Base-by-base conservation (phyloP, 2,888 invertebrate species). In the Parnassius mnemosyne region DNA sequence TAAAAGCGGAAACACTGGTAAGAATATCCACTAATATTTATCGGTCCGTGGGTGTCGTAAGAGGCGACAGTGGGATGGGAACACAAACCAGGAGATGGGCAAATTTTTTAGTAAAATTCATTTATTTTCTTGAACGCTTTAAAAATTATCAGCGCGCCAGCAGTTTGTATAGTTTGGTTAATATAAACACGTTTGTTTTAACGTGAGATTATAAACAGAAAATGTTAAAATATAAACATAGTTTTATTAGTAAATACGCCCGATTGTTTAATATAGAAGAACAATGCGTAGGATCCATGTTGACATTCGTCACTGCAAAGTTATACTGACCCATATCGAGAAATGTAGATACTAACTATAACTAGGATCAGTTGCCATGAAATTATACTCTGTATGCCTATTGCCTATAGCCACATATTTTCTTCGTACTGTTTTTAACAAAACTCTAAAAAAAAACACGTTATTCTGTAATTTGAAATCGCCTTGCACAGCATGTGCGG, bases 201-300 rank as follows among this genome's bases (percentile, higher is more conserved):
- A 74, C 74, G 75, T 71, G 68, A 69, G 55, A 34, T 68, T 68
- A 71, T 72, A 71, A 71, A 68, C 68, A 74, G 66, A 64, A 65
- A 66, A 52, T 57, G 53, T 69, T 71, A 70, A 72, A 70, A 71
- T 71, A 76, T 77, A 81, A 81, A 80, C 78, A 79, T 61, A 60
- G 58, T 60, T 66, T 60, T 81, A 79, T 84, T 84, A 74, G 80
- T 84, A 87, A 87, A 87, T 85, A 86, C 69, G 69, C 11, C 71
- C 72, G 73, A 73, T 83, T 78, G 80, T 76, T 80, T 72, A 72
- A 73, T 59, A 52, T 59, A 63, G 58, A 63, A 73, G 79, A 85
- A 82, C 81, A 81, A 80, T 79, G 83, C 79, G 78, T 79, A 79
- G 80, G 75, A 69, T 71, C 57, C 65, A 55, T 54, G 55, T 59